Evolutionary conservation across 2,888 invertebrate species (phyloP).

Genomic region (Melanostoma scalare): DNA sequence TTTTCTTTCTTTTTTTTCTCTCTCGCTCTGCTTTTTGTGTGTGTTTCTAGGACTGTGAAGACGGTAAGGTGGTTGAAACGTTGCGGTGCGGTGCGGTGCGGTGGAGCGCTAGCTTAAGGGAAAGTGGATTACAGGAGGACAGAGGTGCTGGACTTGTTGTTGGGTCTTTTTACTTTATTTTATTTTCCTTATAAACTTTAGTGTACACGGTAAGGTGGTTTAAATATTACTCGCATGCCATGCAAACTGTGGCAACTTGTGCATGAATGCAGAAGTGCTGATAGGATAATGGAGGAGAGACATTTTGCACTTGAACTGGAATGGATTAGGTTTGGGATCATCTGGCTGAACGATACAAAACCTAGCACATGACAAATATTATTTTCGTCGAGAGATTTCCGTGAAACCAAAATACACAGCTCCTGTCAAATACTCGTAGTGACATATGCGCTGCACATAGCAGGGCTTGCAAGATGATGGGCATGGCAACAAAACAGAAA

Average conservation of each 20-base stretch:
- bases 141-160: conserved; percentile 44
- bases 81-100: conserved; percentile 23
- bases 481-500: no score
- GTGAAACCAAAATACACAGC: not conserved
- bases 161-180: not conserved
- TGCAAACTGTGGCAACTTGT: conserved; percentile 42
- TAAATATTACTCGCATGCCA: conserved; percentile 42
- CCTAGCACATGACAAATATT: conserved; percentile 33
- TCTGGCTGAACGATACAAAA: conserved; percentile 50
- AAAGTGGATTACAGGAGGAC: conserved; percentile 70
- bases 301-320: conserved; percentile 67
- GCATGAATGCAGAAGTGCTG: conserved; percentile 61
- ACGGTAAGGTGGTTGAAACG: conserved; percentile 1
- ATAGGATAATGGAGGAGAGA: conserved; percentile 56
- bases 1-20: conserved; percentile 4
- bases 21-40: conserved; percentile 1
- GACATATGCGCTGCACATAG: no score
- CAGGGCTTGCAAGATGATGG: no score
- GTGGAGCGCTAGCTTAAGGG: conserved; percentile 43
- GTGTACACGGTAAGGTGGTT: conserved; percentile 36
- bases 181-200: conserved; percentile 4
- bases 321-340: conserved; percentile 57
- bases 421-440: conserved; percentile 3
- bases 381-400: conserved; percentile 38
- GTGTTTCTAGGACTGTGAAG: conserved; percentile 34